Percentiles rank a stretch among this genome's conserved stretches.
phyloP scores from a whole-genome alignment of 1,140 invertebrate genomes.

The Drosophila saltans region DNA sequence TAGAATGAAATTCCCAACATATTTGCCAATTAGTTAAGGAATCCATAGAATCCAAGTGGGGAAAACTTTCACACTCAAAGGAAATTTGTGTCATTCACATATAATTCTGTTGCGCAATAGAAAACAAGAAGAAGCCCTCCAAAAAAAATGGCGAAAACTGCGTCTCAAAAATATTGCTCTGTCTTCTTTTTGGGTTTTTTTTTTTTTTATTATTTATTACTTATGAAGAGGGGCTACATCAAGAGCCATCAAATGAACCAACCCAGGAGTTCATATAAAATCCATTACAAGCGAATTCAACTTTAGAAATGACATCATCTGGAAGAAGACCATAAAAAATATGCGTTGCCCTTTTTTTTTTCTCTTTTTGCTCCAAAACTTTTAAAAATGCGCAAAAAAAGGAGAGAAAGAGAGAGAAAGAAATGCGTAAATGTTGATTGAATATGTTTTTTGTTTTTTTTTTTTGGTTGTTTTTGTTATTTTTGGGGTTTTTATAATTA shows the following conservation, averaged over 20 bases:
- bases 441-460: constrained; percentile 12
- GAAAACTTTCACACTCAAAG: not conserved
- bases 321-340: constrained; percentile 14
- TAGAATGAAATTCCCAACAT: not conserved
- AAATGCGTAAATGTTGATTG: constrained; percentile 40
- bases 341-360: constrained; percentile 9
- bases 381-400: constrained; percentile 44
- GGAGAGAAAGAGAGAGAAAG: not conserved
- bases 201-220: constrained; percentile 38
- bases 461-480: not conserved
- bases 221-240: constrained; percentile 38
- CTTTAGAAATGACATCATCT: constrained; percentile 70
- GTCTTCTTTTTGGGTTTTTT: constrained; percentile 14
- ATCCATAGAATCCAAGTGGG: not conserved
- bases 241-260: constrained; percentile 2
- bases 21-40: not conserved
- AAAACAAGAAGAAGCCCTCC: not conserved
- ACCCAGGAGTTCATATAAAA: constrained; percentile 37
- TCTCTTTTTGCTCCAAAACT: constrained; percentile 20
- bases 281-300: constrained; percentile 52
- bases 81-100: constrained; percentile 17
- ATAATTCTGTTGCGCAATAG: constrained; percentile 43
- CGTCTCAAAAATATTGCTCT: constrained; percentile 53
- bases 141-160: constrained; percentile 27
- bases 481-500: constrained; percentile 49